Conservation (phyloP, 2,113 vertebrate genomes). For the Sinocyclocheilus maitianheensis region DNA sequence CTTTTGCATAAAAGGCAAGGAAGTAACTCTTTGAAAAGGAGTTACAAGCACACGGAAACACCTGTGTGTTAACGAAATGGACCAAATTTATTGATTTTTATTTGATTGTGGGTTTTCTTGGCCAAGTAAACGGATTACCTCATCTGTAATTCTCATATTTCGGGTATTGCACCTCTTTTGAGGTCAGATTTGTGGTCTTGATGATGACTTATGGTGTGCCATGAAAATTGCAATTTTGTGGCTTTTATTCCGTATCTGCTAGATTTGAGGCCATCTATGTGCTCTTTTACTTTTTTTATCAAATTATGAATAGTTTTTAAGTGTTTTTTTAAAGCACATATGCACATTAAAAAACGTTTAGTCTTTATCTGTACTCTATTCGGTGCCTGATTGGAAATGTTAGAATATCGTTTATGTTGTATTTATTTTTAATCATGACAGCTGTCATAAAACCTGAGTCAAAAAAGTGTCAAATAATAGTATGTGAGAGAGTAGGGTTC, state of each 20-base stretch:
- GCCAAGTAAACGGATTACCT: background rate
- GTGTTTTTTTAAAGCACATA: background rate
- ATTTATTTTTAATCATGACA: background rate
- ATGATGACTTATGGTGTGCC: background rate
- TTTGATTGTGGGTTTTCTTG: background rate
- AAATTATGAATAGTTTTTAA: background rate
- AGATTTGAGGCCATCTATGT: background rate
- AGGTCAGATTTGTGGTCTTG: background rate
- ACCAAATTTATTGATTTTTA: background rate
- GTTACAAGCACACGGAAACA: constrained; percentile 24
- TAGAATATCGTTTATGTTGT: background rate
- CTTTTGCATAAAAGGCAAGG: constrained; percentile 14
- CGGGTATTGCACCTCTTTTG: background rate
- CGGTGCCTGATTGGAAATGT: background rate
- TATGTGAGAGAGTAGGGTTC: too few relatives aligned
- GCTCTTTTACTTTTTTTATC: background rate
- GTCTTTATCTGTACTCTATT: background rate
- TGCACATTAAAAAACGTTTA: background rate
- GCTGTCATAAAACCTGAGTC: too few relatives aligned
- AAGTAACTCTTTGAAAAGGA: constrained; percentile 15
- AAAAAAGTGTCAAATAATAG: too few relatives aligned
- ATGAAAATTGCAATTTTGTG: background rate
- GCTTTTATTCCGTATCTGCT: background rate
- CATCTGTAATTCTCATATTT: background rate
- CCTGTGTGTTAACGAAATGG: background rate